Percentiles rank a stretch among this genome's conserved stretches.
Evolutionary conservation across 2,797 vertebrate genomes (phyloP).

Genomic region (Peromyscus melanophrys): DNA sequence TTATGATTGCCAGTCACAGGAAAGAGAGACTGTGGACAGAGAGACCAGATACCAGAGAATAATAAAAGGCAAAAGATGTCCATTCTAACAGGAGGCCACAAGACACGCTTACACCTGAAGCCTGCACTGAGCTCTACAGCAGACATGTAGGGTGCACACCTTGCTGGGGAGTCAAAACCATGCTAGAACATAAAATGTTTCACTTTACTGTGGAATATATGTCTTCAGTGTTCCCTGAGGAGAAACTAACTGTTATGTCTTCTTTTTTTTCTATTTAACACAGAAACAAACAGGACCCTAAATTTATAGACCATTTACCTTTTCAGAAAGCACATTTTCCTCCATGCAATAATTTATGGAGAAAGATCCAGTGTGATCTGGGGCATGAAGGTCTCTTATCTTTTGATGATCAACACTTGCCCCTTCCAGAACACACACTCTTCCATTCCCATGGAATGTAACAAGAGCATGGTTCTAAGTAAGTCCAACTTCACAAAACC

Average conservation of each 20-base stretch:
- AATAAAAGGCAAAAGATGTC: neutral
- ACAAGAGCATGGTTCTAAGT: neutral
- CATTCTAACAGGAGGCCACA: neutral
- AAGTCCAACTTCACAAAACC: neutral
- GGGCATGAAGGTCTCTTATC: neutral
- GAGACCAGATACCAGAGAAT: neutral
- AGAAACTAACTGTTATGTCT: neutral
- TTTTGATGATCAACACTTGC: neutral
- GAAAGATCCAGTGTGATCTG: neutral
- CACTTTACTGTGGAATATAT: neutral
- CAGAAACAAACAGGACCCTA: slow-evolving; percentile 16
- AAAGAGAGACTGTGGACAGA: slow-evolving; percentile 2
- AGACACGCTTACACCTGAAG: neutral
- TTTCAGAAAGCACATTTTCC: neutral
- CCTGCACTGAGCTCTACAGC: neutral
- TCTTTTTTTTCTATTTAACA: slow-evolving; percentile 23
- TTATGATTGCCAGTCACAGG: neutral
- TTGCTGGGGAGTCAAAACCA: neutral
- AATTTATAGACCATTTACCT: neutral
- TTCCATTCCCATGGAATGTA: neutral
- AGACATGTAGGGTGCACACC: neutral
- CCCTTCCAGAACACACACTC: neutral
- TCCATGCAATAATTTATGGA: neutral
- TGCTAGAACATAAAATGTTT: neutral
- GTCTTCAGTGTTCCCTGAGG: neutral